phyloP scores from a whole-genome alignment of 2,888 invertebrate species.

The Halocaridina rubra region DNA sequence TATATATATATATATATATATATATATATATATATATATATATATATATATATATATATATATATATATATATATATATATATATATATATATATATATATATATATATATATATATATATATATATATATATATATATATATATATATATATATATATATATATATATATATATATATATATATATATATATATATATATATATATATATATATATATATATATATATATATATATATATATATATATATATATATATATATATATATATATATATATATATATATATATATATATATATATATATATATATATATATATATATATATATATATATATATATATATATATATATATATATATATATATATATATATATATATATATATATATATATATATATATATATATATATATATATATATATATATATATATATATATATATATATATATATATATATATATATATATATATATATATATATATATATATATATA shows the following conservation, averaged over 20 bases:
- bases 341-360: not conserved
- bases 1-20: not conserved
- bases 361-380: slow-evolving; percentile 8
- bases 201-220: not conserved
- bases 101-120: not conserved
- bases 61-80: not conserved
- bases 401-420: too few species aligned
- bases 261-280: slow-evolving; percentile 3
- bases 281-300: not conserved
- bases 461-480: too few species aligned
- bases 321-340: not conserved
- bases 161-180: too few species aligned
- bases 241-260: slow-evolving; percentile 5
- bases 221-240: not conserved
- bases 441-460: too few species aligned
- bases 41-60: not conserved
- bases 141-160: not conserved
- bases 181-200: not conserved
- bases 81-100: not conserved
- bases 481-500: too few species aligned
- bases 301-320: not conserved
- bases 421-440: too few species aligned
- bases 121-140: not conserved
- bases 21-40: not conserved
- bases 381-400: slow-evolving; percentile 8